Evolutionary conservation across 2,797 vertebrate genomes (phyloP).

Genomic region (Oreochromis mossambicus): DNA sequence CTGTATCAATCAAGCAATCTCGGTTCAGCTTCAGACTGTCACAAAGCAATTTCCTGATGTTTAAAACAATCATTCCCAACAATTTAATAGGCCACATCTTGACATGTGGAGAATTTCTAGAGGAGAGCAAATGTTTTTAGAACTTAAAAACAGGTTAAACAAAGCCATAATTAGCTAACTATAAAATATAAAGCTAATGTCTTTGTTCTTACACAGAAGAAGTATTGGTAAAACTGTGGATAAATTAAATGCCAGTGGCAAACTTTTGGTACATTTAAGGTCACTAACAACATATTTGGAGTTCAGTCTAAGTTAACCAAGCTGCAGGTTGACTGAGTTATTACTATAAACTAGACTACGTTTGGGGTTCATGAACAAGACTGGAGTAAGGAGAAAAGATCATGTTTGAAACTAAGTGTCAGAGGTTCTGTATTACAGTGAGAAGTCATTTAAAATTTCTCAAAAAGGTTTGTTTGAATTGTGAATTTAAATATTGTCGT

Average conservation of each 20-base stretch:
- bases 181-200: fast-evolving
- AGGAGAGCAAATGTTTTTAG: neutral
- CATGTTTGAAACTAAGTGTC: neutral
- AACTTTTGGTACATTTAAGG: neutral
- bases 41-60: neutral
- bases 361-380: neutral
- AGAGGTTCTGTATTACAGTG: neutral
- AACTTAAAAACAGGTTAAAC: neutral
- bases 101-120: neutral
- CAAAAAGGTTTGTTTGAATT: neutral
- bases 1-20: neutral
- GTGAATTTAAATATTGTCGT: neutral
- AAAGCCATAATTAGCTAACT: neutral
- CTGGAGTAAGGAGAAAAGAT: neutral
- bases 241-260: neutral
- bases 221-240: neutral
- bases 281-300: neutral
- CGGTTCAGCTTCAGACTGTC: neutral
- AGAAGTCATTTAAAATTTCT: neutral
- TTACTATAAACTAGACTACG: neutral
- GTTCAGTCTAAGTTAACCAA: neutral
- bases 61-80: neutral
- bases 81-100: neutral
- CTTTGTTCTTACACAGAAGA: neutral
- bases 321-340: neutral